A percentile compares a stretch with the other conserved stretches of the same genome.
Evolutionary conservation across 2,888 invertebrate genomes (phyloP).

Genomic region (Eupithecia exiguata): DNA sequence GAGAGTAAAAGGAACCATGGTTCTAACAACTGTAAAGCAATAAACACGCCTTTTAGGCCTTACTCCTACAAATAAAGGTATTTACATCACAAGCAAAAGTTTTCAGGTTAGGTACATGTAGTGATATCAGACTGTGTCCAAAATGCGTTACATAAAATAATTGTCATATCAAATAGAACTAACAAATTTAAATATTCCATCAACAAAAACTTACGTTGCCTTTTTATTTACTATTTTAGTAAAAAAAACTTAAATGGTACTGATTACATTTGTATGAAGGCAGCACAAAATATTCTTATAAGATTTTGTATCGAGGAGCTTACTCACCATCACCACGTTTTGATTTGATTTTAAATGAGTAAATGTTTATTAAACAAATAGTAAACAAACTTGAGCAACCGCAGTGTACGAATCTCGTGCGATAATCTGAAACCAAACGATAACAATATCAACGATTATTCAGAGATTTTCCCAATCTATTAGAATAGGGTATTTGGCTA

Average conservation of each 20-base stretch:
- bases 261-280: background rate
- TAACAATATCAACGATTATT: background rate
- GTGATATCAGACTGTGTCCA: background rate
- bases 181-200: too few species aligned
- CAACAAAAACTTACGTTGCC: background rate
- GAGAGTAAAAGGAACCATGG: slow-evolving; percentile 32
- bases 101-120: background rate
- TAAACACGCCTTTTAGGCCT: slow-evolving; percentile 37
- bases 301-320: background rate
- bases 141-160: background rate
- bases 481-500: too few species aligned
- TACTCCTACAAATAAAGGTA: slow-evolving; percentile 5
- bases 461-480: background rate
- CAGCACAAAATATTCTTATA: background rate
- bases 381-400: background rate
- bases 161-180: background rate
- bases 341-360: background rate
- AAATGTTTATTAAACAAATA: background rate
- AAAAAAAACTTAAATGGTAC: background rate
- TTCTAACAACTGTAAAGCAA: slow-evolving; percentile 21
- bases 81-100: background rate
- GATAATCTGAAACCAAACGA: background rate
- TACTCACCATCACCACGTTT: background rate
- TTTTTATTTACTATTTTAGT: background rate
- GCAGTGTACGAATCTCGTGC: background rate